Base-by-base conservation (phyloP, 2,797 vertebrate genomes). In the Coracias cyanogaster region DNA sequence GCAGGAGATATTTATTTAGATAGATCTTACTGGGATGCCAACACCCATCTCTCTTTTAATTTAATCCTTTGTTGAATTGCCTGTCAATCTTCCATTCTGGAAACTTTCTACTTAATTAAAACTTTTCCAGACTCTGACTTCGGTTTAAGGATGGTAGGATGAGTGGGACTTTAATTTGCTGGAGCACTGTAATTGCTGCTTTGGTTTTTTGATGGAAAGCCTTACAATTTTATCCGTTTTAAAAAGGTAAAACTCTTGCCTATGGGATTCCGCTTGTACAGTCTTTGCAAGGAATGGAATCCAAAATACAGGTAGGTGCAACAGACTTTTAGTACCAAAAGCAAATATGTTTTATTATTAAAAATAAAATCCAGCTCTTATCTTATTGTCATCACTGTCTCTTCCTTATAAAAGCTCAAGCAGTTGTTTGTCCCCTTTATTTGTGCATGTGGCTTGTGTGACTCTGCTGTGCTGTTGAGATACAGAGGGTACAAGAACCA, bases 211-310 rank as follows among this genome's bases (percentile, higher is more conserved):
- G 8, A 85, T 61, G 64, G 11, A 64, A 86, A 41, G 2, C 57
- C 37, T 71, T 76, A 48, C 41, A n/a, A 39, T 71, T 92, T 89
- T 61, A 46, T 94, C 37, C 9, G 61, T 88, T 92, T 55, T n/a
- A 52, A 95, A 45, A 97, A 99, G 99, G 99, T 95, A 99, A 99
- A 98, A 99, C 99, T 3, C 98, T 99, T 91, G 99, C 99, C 29
- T 99, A 99, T 66, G 99, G 98, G 3, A 96, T 99, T 95, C 99
- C 99, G 2, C 91, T 99, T 89, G 98, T 99, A 28, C 99, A 99
- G 94, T 98, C 97, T 57, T 98, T 99, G 62, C 99, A 99, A 97
- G 97, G 97, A 29, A 72, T 98, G n/a, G 94, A 98, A 67, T 97
- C 98, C 12, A 99, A 99, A 98, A 98, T 99, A 95, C 97, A 98